These are phyloP conservation scores for Hipposideros larvatus DNA, from an alignment of 2,797 vertebrate genomes.

Conservation along the genomic window DNA sequence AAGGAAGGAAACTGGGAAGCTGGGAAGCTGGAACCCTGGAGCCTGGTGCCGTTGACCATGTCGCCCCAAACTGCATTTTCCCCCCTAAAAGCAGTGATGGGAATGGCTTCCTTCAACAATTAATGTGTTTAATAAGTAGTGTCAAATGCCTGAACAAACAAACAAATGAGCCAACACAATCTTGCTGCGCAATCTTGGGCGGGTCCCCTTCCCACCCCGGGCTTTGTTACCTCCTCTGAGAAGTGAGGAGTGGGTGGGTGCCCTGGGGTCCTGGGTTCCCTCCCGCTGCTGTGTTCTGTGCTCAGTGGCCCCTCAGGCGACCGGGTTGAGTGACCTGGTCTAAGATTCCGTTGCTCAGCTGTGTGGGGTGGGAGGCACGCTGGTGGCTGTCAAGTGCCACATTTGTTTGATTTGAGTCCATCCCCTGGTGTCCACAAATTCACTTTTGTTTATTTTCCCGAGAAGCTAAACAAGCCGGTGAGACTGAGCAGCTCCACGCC, in stretches of 20 bases:
- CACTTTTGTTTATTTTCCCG: constrained; percentile 73
- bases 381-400: fast-evolving
- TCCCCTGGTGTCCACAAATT: constrained; percentile 31
- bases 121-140: fast-evolving
- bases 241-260: fast-evolving
- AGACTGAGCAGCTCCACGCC: constrained; percentile 24
- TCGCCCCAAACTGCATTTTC: not conserved
- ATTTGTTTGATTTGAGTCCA: constrained; percentile 23
- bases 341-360: not conserved
- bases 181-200: not conserved
- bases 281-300: not conserved
- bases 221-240: not conserved
- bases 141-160: not conserved
- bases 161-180: fast-evolving
- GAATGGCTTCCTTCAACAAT: not conserved
- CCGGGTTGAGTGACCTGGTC: not conserved
- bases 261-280: fast-evolving
- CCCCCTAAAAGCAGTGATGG: fast-evolving
- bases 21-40: fast-evolving
- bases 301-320: not conserved
- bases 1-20: too few relatives aligned
- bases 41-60: not conserved
- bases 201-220: not conserved
- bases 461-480: constrained; percentile 34
- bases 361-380: fast-evolving